Evolutionary conservation across 1,140 invertebrate species (phyloP).

Genomic region (Neuroterus valhalla): DNA sequence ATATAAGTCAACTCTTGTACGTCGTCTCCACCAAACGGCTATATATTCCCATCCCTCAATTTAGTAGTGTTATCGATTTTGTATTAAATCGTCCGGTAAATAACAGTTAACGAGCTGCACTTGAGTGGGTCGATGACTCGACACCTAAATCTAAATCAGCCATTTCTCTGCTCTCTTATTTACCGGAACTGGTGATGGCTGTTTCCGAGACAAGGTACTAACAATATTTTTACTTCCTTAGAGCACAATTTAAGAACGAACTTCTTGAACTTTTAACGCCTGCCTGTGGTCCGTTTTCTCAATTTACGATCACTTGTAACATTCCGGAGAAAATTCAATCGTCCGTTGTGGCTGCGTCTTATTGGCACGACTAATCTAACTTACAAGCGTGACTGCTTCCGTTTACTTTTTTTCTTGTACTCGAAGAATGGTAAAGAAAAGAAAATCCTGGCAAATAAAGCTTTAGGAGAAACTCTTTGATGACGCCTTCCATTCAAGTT

Average conservation of each 20-base stretch:
- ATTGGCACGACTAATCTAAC: conserved; percentile 50
- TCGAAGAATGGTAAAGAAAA: conserved; percentile 6
- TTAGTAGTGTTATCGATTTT: conserved; percentile 20
- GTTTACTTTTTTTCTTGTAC: conserved; percentile 34
- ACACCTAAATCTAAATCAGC: conserved; percentile 12
- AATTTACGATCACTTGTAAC: conserved; percentile 46
- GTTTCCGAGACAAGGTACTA: background rate
- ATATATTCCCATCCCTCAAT: conserved; percentile 12
- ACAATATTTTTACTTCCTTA: too few species aligned
- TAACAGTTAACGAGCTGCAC: conserved; percentile 38
- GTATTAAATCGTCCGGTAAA: conserved; percentile 30
- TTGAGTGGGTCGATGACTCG: conserved; percentile 21
- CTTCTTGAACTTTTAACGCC: conserved; percentile 36
- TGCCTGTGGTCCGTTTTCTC: conserved; percentile 33
- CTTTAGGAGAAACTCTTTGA: conserved; percentile 27
- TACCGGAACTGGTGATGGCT: background rate
- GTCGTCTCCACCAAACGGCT: conserved; percentile 3
- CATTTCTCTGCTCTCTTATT: conserved; percentile 30
- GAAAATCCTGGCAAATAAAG: conserved; percentile 9
- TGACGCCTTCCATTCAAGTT: conserved; percentile 34
- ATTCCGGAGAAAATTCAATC: conserved; percentile 46
- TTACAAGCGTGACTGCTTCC: conserved; percentile 45
- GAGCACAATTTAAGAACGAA: background rate
- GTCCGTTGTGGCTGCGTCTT: conserved; percentile 45
- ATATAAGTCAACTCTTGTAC: conserved; percentile 12